Percentiles rank a stretch among this genome's conserved stretches.
Evolutionary conservation across 2,888 invertebrate genomes (phyloP).

Genomic region (Empis stercorea): DNA sequence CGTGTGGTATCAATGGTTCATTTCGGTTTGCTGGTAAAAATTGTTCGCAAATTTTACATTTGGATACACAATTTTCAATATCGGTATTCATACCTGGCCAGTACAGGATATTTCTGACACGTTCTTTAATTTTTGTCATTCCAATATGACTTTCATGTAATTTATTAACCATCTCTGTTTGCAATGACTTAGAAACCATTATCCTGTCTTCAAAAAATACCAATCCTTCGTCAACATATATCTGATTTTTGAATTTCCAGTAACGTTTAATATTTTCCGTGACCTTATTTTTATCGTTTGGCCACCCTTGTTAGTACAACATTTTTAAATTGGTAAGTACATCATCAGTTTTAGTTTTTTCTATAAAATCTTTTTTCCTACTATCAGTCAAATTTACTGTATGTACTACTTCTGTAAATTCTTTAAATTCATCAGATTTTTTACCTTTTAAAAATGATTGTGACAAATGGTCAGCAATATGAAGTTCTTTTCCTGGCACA

Average conservation of each 20-base stretch:
- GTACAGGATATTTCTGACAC: conserved; percentile 6
- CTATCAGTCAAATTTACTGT: conserved; percentile 7
- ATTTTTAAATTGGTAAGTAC: not conserved
- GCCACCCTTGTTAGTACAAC: not conserved
- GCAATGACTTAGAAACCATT: not conserved
- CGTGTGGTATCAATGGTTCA: conserved; percentile 1
- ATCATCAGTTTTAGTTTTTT: conserved; percentile 3
- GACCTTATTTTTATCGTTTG: not conserved
- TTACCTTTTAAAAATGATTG: not conserved
- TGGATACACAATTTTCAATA: conserved; percentile 4
- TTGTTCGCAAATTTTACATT: conserved; percentile 8
- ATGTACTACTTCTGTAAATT: conserved; percentile 5
- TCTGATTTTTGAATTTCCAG: not conserved
- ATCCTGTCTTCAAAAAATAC: conserved; percentile 3
- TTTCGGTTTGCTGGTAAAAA: not conserved
- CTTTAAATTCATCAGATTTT: not conserved
- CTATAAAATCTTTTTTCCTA: conserved; percentile 4
- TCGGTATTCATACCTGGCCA: conserved; percentile 5
- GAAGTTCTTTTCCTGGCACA: conserved; percentile 4
- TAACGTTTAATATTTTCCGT: not conserved
- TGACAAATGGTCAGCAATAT: conserved; percentile 5
- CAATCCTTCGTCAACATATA: not conserved
- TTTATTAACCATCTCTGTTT: not conserved
- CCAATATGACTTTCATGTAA: conserved; percentile 5
- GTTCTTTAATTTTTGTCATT: conserved; percentile 7